These are phyloP conservation scores for Sepiola atlantica DNA, from an alignment of 2,888 invertebrate genomes.

Conservation along the genomic window DNA sequence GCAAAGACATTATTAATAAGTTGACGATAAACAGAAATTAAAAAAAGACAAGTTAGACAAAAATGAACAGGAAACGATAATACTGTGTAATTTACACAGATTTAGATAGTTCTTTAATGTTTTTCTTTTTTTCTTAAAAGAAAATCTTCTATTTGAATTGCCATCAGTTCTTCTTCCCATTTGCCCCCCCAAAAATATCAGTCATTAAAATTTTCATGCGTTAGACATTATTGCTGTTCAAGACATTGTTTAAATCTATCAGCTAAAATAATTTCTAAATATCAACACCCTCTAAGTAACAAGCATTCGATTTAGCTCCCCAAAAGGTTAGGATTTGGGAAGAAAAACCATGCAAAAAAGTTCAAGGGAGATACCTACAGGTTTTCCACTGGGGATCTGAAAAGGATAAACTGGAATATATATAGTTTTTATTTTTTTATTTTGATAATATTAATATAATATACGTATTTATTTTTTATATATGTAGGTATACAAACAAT, in stretches of 20 bases:
- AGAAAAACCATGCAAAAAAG: constrained; percentile 32
- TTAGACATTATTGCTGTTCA: not conserved
- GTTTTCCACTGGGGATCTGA: not conserved
- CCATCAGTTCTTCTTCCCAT: not conserved
- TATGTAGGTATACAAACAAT: constrained; percentile 15
- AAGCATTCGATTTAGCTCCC: constrained; percentile 10
- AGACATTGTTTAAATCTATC: not conserved
- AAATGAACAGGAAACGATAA: too few species aligned
- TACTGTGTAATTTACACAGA: too few species aligned
- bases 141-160: not conserved
- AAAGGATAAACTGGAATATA: not conserved
- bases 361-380: constrained; percentile 20
- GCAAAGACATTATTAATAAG: too few species aligned
- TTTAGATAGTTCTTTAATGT: not conserved
- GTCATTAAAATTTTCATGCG: not conserved
- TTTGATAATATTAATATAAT: too few species aligned
- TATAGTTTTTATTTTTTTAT: too few species aligned
- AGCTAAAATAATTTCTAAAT: not conserved
- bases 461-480: not conserved
- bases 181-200: not conserved
- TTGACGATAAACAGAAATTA: too few species aligned
- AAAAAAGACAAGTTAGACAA: too few species aligned
- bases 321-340: not conserved
- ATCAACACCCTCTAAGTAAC: not conserved
- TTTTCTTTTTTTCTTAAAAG: not conserved